phyloP scores from a whole-genome alignment of 2,113 vertebrate genomes.

The Sturnira hondurensis region DNA sequence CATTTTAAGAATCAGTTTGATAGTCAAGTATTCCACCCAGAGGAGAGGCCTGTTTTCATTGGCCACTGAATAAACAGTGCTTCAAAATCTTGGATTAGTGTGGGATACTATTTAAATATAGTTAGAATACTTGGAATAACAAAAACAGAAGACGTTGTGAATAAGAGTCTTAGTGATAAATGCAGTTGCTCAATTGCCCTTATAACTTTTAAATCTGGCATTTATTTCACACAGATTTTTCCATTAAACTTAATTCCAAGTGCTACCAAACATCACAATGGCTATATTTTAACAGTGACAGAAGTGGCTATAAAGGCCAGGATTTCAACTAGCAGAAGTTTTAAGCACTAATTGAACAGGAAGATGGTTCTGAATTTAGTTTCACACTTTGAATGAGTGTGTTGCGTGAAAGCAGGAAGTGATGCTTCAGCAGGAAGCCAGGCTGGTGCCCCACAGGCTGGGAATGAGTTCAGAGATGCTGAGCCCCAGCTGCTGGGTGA shows the following conservation, averaged over 20 bases:
- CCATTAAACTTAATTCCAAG: neutral
- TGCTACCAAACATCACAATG: neutral
- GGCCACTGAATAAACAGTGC: neutral
- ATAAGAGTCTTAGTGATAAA: neutral
- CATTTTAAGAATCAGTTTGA: neutral
- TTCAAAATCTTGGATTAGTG: neutral
- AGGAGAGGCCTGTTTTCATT: neutral
- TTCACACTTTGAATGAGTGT: neutral
- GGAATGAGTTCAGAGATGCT: neutral
- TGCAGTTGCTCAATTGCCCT: neutral
- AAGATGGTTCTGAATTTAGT: conserved; percentile 20
- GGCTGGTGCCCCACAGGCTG: neutral
- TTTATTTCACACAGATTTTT: conserved; percentile 17
- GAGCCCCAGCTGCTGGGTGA: no score
- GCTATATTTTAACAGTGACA: conserved; percentile 20
- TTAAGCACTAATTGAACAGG: neutral
- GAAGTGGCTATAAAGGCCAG: neutral
- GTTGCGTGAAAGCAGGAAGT: neutral
- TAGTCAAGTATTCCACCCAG: neutral
- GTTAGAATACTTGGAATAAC: neutral
- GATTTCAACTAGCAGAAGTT: neutral
- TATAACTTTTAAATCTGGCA: conserved; percentile 5
- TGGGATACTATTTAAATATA: neutral
- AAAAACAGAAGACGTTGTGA: neutral
- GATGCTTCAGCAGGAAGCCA: neutral